Percentiles rank a stretch among this genome's conserved stretches.
Conservation (phyloP, 2,888 invertebrate species). For the Callimorpha dominula region DNA sequence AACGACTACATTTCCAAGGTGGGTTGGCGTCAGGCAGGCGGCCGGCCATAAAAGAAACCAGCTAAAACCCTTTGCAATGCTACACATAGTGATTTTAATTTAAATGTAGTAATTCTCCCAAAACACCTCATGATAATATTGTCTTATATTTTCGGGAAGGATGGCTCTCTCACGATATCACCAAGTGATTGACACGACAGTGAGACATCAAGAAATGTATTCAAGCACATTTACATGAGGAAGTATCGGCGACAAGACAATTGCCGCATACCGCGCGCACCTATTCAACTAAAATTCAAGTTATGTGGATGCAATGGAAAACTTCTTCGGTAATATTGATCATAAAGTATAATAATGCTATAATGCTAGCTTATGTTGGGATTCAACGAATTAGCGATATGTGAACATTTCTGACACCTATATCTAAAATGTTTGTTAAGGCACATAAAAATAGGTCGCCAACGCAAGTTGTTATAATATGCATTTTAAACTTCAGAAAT, state of each 20-base stretch:
- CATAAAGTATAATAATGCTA: neutral
- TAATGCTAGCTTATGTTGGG: too few relatives aligned
- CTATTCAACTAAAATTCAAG: conserved; percentile 13
- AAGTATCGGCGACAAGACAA: conserved; percentile 17
- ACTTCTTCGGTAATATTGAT: neutral
- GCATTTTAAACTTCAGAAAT: too few relatives aligned
- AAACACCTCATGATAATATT: neutral
- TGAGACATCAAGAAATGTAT: neutral
- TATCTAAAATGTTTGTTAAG: too few relatives aligned
- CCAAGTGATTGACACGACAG: conserved; percentile 8
- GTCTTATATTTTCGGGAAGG: neutral
- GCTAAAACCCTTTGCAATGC: too few relatives aligned
- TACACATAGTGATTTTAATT: too few relatives aligned
- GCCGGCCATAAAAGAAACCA: too few relatives aligned
- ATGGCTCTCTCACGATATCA: conserved; percentile 3
- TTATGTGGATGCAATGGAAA: neutral
- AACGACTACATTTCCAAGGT: too few relatives aligned
- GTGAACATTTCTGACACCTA: too few relatives aligned
- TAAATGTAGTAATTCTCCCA: neutral
- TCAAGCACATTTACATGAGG: conserved; percentile 22
- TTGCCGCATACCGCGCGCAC: conserved; percentile 40
- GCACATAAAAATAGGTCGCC: too few relatives aligned
- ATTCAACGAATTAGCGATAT: too few relatives aligned
- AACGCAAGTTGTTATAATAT: too few relatives aligned
- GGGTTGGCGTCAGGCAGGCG: too few relatives aligned